A percentile compares a stretch with the other conserved stretches of the same genome.
These are phyloP conservation scores for Drosophila emarginata DNA, from an alignment of 2,888 invertebrate species.

Conservation along the genomic window DNA sequence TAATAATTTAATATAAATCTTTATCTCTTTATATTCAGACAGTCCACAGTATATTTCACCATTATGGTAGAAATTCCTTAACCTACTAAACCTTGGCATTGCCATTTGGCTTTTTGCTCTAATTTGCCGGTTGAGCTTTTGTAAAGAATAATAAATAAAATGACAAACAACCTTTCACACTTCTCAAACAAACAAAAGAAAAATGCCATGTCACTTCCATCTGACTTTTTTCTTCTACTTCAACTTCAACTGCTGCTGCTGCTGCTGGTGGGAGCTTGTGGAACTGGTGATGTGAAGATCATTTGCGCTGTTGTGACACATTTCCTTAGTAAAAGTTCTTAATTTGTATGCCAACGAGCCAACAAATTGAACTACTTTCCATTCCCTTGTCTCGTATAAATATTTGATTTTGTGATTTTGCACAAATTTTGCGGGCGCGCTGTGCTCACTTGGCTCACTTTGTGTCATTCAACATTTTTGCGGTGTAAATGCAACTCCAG, in stretches of 20 bases:
- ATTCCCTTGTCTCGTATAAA: slow-evolving; percentile 43
- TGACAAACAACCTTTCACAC: slow-evolving; percentile 70
- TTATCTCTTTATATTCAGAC: neutral
- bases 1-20: too few species aligned
- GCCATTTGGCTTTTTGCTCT: slow-evolving; percentile 39
- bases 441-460: slow-evolving; percentile 34
- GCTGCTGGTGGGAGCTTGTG: too few species aligned
- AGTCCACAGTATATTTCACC: too few species aligned
- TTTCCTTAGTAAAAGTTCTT: slow-evolving; percentile 36
- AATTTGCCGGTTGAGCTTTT: slow-evolving; percentile 35
- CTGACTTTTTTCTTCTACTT: neutral
- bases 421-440: slow-evolving; percentile 20
- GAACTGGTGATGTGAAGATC: neutral
- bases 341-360: slow-evolving; percentile 70
- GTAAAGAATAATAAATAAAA: slow-evolving; percentile 37
- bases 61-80: slow-evolving; percentile 21
- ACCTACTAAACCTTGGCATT: slow-evolving; percentile 26
- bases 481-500: slow-evolving; percentile 75
- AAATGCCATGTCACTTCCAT: slow-evolving; percentile 60
- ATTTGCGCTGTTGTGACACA: slow-evolving; percentile 48
- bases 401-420: slow-evolving; percentile 49
- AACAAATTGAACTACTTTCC: slow-evolving; percentile 72
- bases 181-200: slow-evolving; percentile 31
- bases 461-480: slow-evolving; percentile 59
- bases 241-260: too few species aligned